Base-by-base conservation (phyloP, 2,888 invertebrate species). In the Heteromyza rotundicornis region DNA sequence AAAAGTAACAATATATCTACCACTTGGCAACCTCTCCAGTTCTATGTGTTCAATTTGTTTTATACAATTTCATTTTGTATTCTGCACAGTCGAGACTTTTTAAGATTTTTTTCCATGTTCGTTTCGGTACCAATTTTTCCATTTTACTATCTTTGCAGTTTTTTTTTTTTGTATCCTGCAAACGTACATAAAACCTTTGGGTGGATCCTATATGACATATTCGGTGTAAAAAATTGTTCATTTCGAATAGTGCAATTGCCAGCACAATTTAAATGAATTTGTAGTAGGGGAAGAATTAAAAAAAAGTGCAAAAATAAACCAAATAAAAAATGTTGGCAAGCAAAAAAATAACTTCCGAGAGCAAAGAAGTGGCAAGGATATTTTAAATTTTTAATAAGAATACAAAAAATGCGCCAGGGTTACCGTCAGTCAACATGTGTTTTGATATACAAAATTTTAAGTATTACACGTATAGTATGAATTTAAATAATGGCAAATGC, bases 191-290 rank as follows among this genome's bases (percentile, higher is more conserved):
- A 32, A 8, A 32, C 32, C 32, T 32, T 32, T 27, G 27, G 27
- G 27, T 27, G 27, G 27, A 10, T 27, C 27, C n/a, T n/a, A n/a
- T n/a, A n/a, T n/a, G n/a, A n/a, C n/a, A n/a, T n/a, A n/a, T n/a
- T n/a, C n/a, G 52, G 57, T 19, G 58, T 22, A n/a, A 47, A 14
- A 20, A 53, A 58, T 49, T 47, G 24, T 23, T 22, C 50, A 57
- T 57, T 57, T 57, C 57, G 57, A 57, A 57, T 57, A 57, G 57
- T 57, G 50, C 50, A 22, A 57, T 57, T 57, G 57, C 57, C 57
- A 57, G 57, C 57, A 57, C 57, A 57, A 57, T 57, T 57, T 57
- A 27, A 50, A 56, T 47, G 47, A 47, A 47, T 47, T 17, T 47
- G 40, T 40, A 14, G 40, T n/a, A 40, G n/a, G 14, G 32, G 32